Evolutionary conservation across 2,888 invertebrate species (phyloP), one percentile per base, ranked within the genome.

Genomic region (Ormyrus pomaceus): DNA sequence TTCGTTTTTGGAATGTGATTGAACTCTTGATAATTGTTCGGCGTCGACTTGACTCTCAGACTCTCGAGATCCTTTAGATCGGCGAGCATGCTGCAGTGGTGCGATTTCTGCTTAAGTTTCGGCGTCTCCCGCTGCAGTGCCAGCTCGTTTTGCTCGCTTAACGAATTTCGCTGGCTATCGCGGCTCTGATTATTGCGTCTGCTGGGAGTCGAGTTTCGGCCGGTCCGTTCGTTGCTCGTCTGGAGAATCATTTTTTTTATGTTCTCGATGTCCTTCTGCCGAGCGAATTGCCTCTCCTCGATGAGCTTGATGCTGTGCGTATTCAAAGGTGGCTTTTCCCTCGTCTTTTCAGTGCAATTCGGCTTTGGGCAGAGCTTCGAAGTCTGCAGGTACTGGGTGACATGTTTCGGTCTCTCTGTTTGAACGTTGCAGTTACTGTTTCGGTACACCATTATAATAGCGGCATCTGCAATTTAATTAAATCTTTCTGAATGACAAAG

Each of bases 41-140:
- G 13, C 6, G 45, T 10, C 10, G 71, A 59, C 46, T 65, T 71
- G 8, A 72, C 19, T 9, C 77, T 45, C 51, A 77, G 48, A 48
- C n/a, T 72, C n/a, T 72, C 73, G 9, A 79, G 56, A 34, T 68
- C 72, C 4, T 48, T 55, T 34, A 80, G 48, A 61, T 80, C 69
- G 5, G 77, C 77, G 4, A 81, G 58, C 71, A 78, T 75, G 9
- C 56, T 81, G 51, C 55, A 78, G 19, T 80, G 69, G 9, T 10
- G 19, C 6, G 56, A n/a, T 11, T 69, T 77, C 19, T 77, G 46
- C 6, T 6, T 7, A 2, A 19, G 46, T 53, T 62, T 62, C 5
- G 0, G 11, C 13, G 11, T 13, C 11, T 3, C 3, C 3, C 4
- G 34, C 34, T 34, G 34, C 34, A 0, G 34, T 4, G 34, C 34